These are phyloP conservation scores for Cichladusa arquata DNA, from an alignment of 2,113 vertebrate species.

Conservation along the genomic window DNA sequence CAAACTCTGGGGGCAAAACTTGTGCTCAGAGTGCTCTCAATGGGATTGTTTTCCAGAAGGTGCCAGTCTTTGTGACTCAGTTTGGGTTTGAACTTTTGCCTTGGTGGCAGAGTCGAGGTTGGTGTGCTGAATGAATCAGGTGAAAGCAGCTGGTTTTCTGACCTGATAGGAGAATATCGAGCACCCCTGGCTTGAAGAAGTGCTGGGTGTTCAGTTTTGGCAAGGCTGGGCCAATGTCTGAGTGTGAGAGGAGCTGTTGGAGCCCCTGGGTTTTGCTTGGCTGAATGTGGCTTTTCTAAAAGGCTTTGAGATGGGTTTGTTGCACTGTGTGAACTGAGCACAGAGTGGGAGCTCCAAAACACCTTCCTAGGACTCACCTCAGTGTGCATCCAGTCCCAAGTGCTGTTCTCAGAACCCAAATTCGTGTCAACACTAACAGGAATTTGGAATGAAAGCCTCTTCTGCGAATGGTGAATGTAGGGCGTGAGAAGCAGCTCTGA, in stretches of 20 bases:
- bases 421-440: not conserved
- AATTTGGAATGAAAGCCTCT: not conserved
- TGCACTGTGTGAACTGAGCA: not conserved
- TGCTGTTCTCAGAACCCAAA: not conserved
- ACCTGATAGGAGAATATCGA: not conserved
- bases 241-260: not conserved
- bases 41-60: not conserved
- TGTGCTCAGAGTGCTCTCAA: not conserved
- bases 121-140: accelerated
- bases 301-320: not conserved
- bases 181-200: not conserved
- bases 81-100: not conserved
- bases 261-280: not conserved
- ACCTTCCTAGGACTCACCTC: not conserved
- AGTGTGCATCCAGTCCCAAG: not conserved
- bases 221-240: not conserved
- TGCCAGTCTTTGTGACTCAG: not conserved
- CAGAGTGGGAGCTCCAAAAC: not conserved
- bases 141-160: not conserved
- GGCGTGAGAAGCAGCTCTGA: not conserved
- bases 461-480: not conserved
- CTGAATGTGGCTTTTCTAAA: not conserved
- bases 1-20: not conserved
- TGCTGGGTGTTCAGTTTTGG: not conserved
- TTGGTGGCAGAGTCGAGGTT: not conserved